Evolutionary conservation across 2,888 invertebrate species (phyloP).

Genomic region (Zhengitettix transpicula): DNA sequence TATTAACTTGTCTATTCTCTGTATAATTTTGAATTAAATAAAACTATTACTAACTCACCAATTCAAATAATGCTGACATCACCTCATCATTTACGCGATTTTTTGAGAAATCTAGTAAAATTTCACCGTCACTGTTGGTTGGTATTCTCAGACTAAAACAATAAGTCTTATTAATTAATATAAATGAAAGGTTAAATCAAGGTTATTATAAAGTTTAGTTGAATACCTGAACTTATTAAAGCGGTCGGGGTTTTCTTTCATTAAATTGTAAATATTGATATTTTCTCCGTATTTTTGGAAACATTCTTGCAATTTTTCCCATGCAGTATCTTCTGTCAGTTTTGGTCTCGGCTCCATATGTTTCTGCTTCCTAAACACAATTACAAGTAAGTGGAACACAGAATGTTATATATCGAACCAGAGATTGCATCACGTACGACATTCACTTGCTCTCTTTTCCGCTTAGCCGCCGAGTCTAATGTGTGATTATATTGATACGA

Average conservation of each 20-base stretch:
- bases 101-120: conserved; percentile 92
- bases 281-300: conserved; percentile 52
- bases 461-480: too few species aligned
- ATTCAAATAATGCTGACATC: conserved; percentile 53
- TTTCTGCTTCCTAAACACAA: background rate
- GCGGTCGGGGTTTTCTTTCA: conserved; percentile 60
- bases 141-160: conserved; percentile 46
- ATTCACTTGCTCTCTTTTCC: too few species aligned
- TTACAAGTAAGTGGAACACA: too few species aligned
- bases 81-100: conserved; percentile 73
- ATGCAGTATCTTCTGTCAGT: conserved; percentile 32
- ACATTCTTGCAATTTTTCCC: conserved; percentile 56
- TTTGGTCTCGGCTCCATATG: background rate
- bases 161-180: background rate
- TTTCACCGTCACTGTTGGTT: conserved; percentile 75
- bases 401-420: too few species aligned
- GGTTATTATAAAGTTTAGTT: background rate
- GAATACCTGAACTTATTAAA: conserved; percentile 77
- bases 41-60: conserved; percentile 58
- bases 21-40: background rate
- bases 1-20: too few species aligned
- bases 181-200: conserved; percentile 4
- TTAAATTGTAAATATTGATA: conserved; percentile 68
- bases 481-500: too few species aligned
- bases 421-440: too few species aligned